Evolutionary conservation across 2,888 invertebrate species (phyloP), one percentile per base, ranked within the genome.

Genomic region (Calephelis perditalis): DNA sequence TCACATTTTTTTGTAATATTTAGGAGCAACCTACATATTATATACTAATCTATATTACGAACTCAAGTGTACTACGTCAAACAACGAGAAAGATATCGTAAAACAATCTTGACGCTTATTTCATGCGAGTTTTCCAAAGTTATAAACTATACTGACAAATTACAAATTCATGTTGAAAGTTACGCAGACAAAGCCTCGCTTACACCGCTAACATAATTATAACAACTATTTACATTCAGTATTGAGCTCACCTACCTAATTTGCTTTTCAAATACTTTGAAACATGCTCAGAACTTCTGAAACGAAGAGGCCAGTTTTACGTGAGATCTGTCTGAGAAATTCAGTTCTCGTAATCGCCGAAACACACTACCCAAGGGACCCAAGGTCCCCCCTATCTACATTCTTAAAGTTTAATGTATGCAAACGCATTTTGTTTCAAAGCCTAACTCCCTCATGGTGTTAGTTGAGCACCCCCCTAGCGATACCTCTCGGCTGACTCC

Each of bases 361-460:
- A 89, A 89, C 87, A 88, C 80, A 76, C 77, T 79, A 77, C 88
- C 82, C 80, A 59, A 66, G 83, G 76, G 86, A 81, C 77, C 78
- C 76, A 76, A 71, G 73, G 78, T 73, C 79, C 83, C 80, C 84
- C 81, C 84, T 86, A 86, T 89, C 87, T 88, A 88, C 89, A 89
- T 89, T 89, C 90, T 88, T 87, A 87, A 80, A 86, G 82, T 89
- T 90, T 89, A 89, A 90, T 89, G 84, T 90, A 90, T 90, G 90
- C 89, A 90, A 90, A 90, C 89, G 89, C 89, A 90, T 89, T 90
- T 90, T 90, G 89, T 90, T 89, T 87, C 89, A 87, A 89, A 90
- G 88, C 85, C 82, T 82, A 74, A 81, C 81, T 84, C 89, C 86
- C 88, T 82, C 78, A 81, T 78, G 84, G 83, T 81, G 83, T 85